Conservation (phyloP, 2,113 vertebrate species). For the Malaclemys terrapin region DNA sequence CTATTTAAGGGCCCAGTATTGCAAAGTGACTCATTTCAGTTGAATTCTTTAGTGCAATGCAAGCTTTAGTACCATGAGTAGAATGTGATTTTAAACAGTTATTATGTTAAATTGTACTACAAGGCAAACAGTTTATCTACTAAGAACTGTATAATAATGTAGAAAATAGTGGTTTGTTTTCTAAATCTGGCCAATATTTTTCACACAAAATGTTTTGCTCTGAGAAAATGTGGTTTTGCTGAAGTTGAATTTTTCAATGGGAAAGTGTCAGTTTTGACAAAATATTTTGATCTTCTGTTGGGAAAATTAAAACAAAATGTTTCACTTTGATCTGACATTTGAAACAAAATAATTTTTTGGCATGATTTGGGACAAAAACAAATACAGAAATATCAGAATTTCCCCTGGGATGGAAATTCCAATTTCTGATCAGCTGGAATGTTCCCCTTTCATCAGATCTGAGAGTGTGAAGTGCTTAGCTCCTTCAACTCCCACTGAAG, state of each 20-base stretch:
- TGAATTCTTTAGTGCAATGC: not conserved
- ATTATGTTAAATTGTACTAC: not conserved
- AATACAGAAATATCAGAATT: not conserved
- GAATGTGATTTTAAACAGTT: not conserved
- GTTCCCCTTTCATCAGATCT: not conserved
- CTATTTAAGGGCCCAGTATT: not conserved
- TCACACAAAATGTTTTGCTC: not conserved
- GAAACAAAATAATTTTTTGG: not conserved
- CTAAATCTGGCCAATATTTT: not conserved
- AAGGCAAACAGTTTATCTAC: not conserved
- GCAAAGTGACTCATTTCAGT: not conserved
- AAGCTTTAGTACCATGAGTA: not conserved
- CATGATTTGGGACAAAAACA: not conserved
- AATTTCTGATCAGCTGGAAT: not conserved
- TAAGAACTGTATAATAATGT: not conserved
- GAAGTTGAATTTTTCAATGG: not conserved
- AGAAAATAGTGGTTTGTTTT: not conserved
- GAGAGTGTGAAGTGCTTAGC: accelerated
- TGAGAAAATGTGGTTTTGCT: not conserved
- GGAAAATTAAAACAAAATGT: not conserved
- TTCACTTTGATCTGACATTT: not conserved
- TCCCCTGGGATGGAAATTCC: not conserved
- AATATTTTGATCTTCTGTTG: not conserved
- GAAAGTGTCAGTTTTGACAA: not conserved
- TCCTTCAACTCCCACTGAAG: not conserved